These are phyloP conservation scores for Acrobeloides nanus DNA, from an alignment of 2,888 invertebrate genomes.

Conservation along the genomic window DNA sequence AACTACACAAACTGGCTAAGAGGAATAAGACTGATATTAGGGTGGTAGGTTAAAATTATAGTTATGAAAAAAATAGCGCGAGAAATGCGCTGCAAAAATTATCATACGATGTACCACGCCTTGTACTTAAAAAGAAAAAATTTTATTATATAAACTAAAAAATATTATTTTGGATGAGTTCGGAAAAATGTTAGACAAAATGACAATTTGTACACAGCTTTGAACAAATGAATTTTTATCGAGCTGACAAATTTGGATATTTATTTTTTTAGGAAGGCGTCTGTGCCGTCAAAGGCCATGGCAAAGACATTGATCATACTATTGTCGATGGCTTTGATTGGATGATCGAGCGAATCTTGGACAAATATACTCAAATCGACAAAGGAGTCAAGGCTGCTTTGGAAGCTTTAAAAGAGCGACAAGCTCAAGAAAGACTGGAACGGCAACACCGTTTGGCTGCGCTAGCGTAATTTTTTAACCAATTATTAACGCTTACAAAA, in stretches of 20 bases:
- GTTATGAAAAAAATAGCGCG: not conserved
- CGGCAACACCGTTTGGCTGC: conserved; percentile 29
- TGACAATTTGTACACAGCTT: not conserved
- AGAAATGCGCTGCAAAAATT: not conserved
- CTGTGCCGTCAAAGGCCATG: conserved; percentile 30
- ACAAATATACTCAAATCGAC: conserved; percentile 23
- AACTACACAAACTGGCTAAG: conserved; percentile 25
- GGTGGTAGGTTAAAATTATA: conserved; percentile 13
- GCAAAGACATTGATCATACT: conserved; percentile 24
- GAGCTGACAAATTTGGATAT: not conserved
- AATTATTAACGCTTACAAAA: not conserved
- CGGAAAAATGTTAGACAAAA: not conserved
- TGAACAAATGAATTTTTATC: not conserved
- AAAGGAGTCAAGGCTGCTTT: conserved; percentile 26
- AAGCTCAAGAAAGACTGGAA: conserved; percentile 26
- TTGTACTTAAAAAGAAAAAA: too few species aligned
- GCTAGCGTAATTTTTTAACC: conserved; percentile 17
- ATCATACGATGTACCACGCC: too few species aligned
- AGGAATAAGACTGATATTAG: conserved; percentile 28
- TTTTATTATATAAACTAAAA: not conserved
- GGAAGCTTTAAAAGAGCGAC: conserved; percentile 24
- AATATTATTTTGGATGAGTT: not conserved
- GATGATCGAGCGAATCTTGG: conserved; percentile 27
- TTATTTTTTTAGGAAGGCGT: conserved; percentile 21
- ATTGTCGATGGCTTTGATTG: conserved; percentile 27